Percentiles rank a stretch among this genome's conserved stretches.
Evolutionary conservation across 2,797 vertebrate genomes (phyloP).

Genomic region (Anguilla megastoma): DNA sequence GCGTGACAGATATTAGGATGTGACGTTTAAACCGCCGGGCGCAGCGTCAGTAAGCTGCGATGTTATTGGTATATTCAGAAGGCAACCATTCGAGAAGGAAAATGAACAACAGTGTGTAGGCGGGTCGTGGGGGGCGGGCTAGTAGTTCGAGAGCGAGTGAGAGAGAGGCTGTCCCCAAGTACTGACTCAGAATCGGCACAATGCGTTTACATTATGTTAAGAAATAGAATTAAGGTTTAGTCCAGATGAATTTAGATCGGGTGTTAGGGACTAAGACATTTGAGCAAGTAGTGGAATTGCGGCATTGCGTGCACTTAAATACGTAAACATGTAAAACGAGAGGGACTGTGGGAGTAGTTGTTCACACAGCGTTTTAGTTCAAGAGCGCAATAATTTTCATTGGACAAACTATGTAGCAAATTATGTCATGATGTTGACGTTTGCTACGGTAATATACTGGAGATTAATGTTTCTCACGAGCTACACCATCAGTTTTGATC

Average conservation of each 20-base stretch:
- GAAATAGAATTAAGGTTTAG: not conserved
- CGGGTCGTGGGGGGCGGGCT: slow-evolving; percentile 9
- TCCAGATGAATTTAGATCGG: not conserved
- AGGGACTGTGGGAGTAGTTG: slow-evolving; percentile 29
- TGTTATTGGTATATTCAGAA: slow-evolving; percentile 4
- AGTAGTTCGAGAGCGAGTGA: not conserved
- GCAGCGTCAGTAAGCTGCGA: slow-evolving; percentile 7
- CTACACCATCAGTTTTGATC: too few species aligned
- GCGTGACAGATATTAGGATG: not conserved
- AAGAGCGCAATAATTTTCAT: not conserved
- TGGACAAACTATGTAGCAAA: too few species aligned
- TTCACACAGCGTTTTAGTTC: not conserved
- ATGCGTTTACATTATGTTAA: not conserved
- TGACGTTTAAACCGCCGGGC: slow-evolving; percentile 10
- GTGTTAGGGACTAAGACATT: slow-evolving; percentile 1
- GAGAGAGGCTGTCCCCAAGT: not conserved
- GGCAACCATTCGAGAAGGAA: slow-evolving; percentile 30
- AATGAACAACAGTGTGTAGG: slow-evolving; percentile 24
- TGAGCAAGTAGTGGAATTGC: not conserved
- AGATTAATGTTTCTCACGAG: too few species aligned
- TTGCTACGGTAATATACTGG: too few species aligned
- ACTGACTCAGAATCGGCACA: not conserved
- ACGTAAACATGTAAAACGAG: slow-evolving; percentile 22
- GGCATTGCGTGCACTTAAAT: not conserved
- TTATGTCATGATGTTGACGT: too few species aligned